A percentile compares a stretch with the other conserved stretches of the same genome.
Evolutionary conservation across 53 echinoderm and acorn worm genomes (phyloP).

Genomic region (Holothuria scabra): DNA sequence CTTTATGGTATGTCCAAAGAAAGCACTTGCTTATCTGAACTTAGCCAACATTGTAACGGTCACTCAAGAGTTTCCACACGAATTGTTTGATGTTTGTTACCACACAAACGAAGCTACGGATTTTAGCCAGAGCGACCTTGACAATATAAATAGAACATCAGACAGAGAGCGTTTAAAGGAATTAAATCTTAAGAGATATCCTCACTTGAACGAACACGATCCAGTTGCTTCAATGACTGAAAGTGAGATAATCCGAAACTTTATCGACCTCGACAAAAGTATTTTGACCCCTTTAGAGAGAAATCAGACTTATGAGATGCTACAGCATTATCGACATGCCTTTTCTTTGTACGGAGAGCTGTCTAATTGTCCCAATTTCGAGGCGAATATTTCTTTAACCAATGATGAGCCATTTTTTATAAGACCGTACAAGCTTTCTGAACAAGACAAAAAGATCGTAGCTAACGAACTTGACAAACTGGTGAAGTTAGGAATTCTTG

Average conservation of each 20-base stretch:
- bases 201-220: too few relatives aligned
- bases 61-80: neutral
- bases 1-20: too few relatives aligned
- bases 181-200: too few relatives aligned
- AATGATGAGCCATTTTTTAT: constrained; percentile 46
- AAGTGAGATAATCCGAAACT: too few relatives aligned
- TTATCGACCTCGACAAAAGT: too few relatives aligned
- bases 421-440: constrained; percentile 26
- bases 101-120: neutral
- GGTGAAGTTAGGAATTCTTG: constrained; percentile 55
- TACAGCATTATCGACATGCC: neutral
- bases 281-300: too few relatives aligned
- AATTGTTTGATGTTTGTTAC: neutral
- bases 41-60: neutral
- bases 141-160: too few relatives aligned
- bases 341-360: constrained; percentile 23
- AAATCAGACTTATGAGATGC: neutral
- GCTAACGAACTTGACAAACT: constrained; percentile 53
- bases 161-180: too few relatives aligned
- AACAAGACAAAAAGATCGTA: constrained; percentile 34
- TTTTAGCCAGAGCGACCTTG: too few relatives aligned
- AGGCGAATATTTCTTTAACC: constrained; percentile 13
- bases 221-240: too few relatives aligned
- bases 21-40: too few relatives aligned
- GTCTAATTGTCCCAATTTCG: constrained; percentile 47